A percentile compares a stretch with the other conserved stretches of the same genome.
Evolutionary conservation across 2,797 vertebrate genomes (phyloP).

Genomic region (Graptemys geographica): DNA sequence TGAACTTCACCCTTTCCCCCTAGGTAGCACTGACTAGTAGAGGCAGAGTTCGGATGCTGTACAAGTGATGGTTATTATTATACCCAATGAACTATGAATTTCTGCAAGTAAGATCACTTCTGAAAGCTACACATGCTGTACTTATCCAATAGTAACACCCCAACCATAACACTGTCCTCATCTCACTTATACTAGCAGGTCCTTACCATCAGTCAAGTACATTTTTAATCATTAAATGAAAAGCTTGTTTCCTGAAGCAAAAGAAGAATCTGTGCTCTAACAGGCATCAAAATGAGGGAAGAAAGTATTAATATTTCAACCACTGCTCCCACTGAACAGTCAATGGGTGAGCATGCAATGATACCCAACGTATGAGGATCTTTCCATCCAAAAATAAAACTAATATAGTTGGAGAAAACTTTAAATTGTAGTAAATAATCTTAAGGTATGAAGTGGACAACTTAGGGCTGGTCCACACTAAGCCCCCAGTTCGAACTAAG

Average conservation of each 20-base stretch:
- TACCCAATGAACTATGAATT: not conserved
- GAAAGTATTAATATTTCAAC: not conserved
- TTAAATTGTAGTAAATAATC: not conserved
- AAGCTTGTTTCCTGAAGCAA: constrained; percentile 45
- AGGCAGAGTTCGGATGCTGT: not conserved
- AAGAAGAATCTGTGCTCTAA: not conserved
- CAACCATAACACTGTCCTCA: constrained; percentile 25
- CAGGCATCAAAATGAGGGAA: not conserved
- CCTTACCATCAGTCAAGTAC: not conserved
- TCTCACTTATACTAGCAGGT: constrained; percentile 9
- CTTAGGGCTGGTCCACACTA: not conserved
- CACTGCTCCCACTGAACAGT: not conserved
- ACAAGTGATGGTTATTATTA: not conserved
- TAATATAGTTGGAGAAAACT: not conserved
- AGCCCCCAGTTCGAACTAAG: too few species aligned
- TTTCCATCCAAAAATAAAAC: not conserved
- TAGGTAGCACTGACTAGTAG: not conserved
- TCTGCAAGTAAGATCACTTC: constrained; percentile 59
- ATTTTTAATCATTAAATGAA: constrained; percentile 50
- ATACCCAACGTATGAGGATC: not conserved
- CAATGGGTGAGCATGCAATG: not conserved
- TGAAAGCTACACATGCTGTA: constrained; percentile 3
- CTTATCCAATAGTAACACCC: not conserved
- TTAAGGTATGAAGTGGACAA: not conserved
- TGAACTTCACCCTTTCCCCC: not conserved